Evolutionary conservation across 53 echinoderm and acorn worm genomes (phyloP).

Genomic region (Arbacia lixula): DNA sequence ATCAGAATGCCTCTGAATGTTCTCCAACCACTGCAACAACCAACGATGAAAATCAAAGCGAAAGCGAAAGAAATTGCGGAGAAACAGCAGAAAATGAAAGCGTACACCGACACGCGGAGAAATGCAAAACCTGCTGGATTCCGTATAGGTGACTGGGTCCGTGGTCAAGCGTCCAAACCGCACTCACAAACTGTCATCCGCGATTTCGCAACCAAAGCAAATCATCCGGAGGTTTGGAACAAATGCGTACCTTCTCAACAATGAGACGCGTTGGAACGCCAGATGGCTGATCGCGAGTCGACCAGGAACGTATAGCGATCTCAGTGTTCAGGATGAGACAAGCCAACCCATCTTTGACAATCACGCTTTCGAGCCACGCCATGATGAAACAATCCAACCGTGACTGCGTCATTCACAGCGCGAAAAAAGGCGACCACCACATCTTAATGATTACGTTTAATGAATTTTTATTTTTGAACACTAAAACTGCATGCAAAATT

Average conservation of each 20-base stretch:
- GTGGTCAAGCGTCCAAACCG: constrained; percentile 35
- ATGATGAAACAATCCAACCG: no score
- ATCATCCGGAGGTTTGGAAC: constrained; percentile 45
- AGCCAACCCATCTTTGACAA: no score
- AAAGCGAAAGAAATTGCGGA: constrained; percentile 41
- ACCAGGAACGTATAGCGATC: constrained; percentile 33
- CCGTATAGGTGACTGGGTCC: constrained; percentile 57
- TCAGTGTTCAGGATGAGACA: background rate
- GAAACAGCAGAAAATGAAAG: constrained; percentile 9
- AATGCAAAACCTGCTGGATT: background rate
- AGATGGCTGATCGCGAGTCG: constrained; percentile 32
- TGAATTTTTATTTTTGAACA: no score
- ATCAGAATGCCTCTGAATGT: constrained; percentile 41
- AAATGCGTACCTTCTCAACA: constrained; percentile 38
- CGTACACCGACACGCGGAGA: constrained; percentile 21
- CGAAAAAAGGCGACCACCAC: no score
- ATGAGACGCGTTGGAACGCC: constrained; percentile 63
- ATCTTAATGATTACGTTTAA: no score
- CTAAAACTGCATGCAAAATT: no score
- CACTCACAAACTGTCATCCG: constrained; percentile 58
- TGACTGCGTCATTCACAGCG: no score
- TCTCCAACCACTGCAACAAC: constrained; percentile 21
- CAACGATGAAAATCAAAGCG: background rate
- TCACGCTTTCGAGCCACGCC: no score
- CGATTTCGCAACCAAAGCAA: constrained; percentile 54